Percentiles rank a stretch among this genome's conserved stretches.
phyloP scores from a whole-genome alignment of 2,113 vertebrate genomes.

The Cheirogaleus medius region DNA sequence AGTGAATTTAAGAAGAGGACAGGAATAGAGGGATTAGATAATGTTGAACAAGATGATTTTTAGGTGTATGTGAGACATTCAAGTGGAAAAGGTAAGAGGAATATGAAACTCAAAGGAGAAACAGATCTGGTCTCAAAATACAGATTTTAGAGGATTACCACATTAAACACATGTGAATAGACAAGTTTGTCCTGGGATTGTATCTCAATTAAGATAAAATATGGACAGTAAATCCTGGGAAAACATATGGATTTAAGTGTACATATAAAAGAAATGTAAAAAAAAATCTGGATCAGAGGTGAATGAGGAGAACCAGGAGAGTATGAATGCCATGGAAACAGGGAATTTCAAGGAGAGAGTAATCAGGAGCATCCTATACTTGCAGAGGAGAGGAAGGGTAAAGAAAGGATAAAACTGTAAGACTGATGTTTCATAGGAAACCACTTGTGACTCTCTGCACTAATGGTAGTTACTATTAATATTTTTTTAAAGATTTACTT shows the following conservation, averaged over 20 bases:
- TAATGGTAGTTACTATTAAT: neutral
- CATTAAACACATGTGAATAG: neutral
- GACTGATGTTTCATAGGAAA: neutral
- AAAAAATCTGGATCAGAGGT: neutral
- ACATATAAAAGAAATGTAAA: neutral
- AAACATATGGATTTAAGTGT: neutral
- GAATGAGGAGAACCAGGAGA: neutral
- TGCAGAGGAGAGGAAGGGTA: neutral
- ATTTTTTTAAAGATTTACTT: neutral
- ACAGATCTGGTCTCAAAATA: neutral
- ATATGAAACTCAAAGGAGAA: neutral
- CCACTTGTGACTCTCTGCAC: neutral
- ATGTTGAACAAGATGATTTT: neutral
- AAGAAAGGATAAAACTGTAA: neutral
- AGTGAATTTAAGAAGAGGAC: neutral
- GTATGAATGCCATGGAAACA: neutral
- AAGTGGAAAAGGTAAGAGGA: neutral
- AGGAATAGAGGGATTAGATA: neutral
- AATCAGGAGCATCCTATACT: neutral
- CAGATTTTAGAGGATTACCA: neutral
- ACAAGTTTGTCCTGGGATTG: neutral
- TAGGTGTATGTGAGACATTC: neutral
- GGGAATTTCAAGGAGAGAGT: neutral
- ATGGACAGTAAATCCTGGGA: neutral
- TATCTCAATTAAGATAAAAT: neutral